Evolutionary conservation across 2,113 vertebrate genomes (phyloP), one percentile per base, ranked within the genome.

Genomic region (Pseudolaguvia tuberculata): DNA sequence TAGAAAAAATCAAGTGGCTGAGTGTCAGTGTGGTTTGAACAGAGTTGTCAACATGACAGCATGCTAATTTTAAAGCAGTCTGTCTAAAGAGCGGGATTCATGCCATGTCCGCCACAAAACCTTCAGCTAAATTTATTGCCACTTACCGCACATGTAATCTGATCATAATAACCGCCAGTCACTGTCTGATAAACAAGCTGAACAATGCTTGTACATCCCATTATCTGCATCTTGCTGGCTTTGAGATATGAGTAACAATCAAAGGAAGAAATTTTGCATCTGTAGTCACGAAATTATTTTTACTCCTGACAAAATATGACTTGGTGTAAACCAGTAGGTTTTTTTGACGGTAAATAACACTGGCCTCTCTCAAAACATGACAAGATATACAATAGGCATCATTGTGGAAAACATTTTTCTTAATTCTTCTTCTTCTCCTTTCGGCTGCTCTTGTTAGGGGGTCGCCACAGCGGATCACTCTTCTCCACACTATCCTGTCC

Each of bases 21-120:
- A 63, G 35, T 23, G 61, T 45, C n/a, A 23, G 20, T 42, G 39
- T 42, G 59, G n/a, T 63, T 63, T 62, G 58, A 35, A 18, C 58
- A 35, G 58, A 6, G 29, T 18, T 3, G 31, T 18, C 9, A 61
- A 29, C 58, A 17, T n/a, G 29, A 61, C 58, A n/a, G 29, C 18
- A 5, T 61, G 31, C 29, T 39, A n/a, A 62, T 62, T 39, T 12
- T 35, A 35, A 62, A 62, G 20, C 59, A 42, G 5, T 21, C 35
- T 63, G 61, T 45, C 35, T 39, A 63, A 3, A 45, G 42, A 63
- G 11, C 35, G 45, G n/a, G 59, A 62, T 11, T 42, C 35, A 6
- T 62, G 11, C 61, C 42, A n/a, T 2, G 11, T 39, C 11, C 11
- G 20, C 35, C 10, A 21, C 20, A 35, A 35, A 61, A 35, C 17